Percentiles rank a stretch among this genome's conserved stretches.
Evolutionary conservation across 2,113 vertebrate genomes (phyloP).

Genomic region (Bufo bufo): DNA sequence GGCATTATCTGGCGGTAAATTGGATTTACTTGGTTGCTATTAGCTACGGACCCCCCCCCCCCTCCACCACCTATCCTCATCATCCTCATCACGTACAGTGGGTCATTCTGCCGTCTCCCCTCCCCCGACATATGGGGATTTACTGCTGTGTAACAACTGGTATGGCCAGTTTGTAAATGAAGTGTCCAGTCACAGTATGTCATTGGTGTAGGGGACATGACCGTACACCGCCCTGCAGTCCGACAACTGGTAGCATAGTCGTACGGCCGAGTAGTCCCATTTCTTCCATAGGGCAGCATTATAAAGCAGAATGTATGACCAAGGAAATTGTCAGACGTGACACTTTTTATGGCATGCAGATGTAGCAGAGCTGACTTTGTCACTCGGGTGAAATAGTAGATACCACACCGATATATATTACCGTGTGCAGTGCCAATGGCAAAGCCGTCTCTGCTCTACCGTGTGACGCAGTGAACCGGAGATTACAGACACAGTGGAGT

Average conservation of each 20-base stretch:
- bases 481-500: too few species aligned
- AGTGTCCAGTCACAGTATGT: slow-evolving; percentile 8
- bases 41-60: background rate
- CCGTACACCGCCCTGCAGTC: background rate
- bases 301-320: background rate
- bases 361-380: background rate
- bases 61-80: background rate
- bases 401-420: too few species aligned
- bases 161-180: background rate
- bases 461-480: background rate
- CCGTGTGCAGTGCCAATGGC: background rate
- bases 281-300: background rate
- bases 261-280: background rate
- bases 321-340: background rate
- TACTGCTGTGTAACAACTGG: background rate
- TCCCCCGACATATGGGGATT: background rate
- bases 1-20: background rate
- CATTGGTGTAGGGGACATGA: background rate
- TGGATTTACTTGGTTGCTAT: background rate
- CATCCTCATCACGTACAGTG: background rate
- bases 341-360: background rate
- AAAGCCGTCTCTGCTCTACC: background rate
- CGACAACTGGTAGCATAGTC: background rate
- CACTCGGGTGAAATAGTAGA: background rate
- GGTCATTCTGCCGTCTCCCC: background rate